Evolutionary conservation across 1,140 invertebrate genomes (phyloP), one percentile per base, ranked within the genome.

Genomic region (Drosophila ananassae): DNA sequence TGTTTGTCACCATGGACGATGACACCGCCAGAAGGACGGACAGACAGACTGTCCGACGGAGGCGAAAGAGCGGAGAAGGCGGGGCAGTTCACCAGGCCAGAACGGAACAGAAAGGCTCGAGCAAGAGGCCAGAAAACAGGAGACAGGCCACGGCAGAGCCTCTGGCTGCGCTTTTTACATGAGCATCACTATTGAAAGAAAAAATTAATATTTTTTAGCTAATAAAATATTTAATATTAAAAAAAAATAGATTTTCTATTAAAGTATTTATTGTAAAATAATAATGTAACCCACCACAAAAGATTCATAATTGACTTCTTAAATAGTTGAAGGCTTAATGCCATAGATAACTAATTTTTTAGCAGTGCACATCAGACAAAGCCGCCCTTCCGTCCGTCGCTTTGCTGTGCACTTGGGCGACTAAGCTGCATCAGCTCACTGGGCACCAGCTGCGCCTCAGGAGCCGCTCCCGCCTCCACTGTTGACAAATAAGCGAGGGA

Each of bases 1-100:
- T 87, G 82, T 89, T 87, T 87, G 82, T 87, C 79, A 87, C 78
- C 82, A 89, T 87, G 74, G 82, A 79, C 82, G 82, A 87, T 85
- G 81, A 87, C 83, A 89, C 63, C 73, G 74, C 46, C 72, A 56
- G 72, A 48, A 47, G 17, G 24, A n/a, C 34, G 37, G 34, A 41
- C 61, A 30, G 34, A 7, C 55, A 24, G 61, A 48, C 77, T 51
- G 50, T 24, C 51, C 64, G 44, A 47, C 58, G 41, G 39, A 34
- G 37, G 22, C 32, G 13, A 2, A 44, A 37, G 34, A 10, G 12
- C 34, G 34, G 3, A 3, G 13, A 44, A 9, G 41, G 44, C 17
- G 21, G 22, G 10, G 47, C 61, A 47, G 44, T 22, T 28, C 55
- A 54, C 34, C 54, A 54, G 50, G 37, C 52, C 64, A 50, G 63